A percentile compares a stretch with the other conserved stretches of the same genome.
Evolutionary conservation across 2,888 invertebrate genomes (phyloP).

Genomic region (Chromoteleia sp.): DNA sequence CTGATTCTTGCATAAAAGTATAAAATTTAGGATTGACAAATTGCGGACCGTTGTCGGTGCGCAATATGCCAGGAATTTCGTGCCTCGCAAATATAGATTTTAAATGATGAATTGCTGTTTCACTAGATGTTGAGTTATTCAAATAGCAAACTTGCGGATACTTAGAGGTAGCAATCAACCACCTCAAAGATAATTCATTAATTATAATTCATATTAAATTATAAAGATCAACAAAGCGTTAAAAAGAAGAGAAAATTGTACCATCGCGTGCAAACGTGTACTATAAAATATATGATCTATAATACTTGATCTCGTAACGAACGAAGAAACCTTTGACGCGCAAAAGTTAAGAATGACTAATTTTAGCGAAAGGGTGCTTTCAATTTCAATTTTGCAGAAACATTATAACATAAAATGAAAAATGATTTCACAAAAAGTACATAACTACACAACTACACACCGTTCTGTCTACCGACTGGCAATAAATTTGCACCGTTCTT

Average conservation of each 20-base stretch:
- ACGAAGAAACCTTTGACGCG: no score
- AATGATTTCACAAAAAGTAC: background rate
- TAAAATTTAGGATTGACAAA: conserved; percentile 28
- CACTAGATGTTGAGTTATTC: conserved; percentile 14
- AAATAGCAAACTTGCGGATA: conserved; percentile 28
- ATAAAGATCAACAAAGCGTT: background rate
- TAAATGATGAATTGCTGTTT: conserved; percentile 31
- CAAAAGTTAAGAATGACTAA: no score
- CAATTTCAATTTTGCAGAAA: no score
- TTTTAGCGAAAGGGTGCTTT: no score
- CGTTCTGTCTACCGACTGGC: conserved; percentile 10
- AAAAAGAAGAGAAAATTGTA: no score
- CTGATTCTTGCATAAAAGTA: no score
- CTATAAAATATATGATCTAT: no score
- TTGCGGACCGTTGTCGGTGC: conserved; percentile 8
- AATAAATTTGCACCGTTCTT: conserved; percentile 47
- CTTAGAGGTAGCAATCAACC: conserved; percentile 20
- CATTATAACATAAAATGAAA: conserved; percentile 3
- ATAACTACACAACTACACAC: conserved; percentile 8
- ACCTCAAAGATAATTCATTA: conserved; percentile 23
- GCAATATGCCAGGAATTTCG: conserved; percentile 18
- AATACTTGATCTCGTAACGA: no score
- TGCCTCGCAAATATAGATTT: conserved; percentile 27
- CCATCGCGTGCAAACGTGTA: no score
- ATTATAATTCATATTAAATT: conserved; percentile 11